These are phyloP conservation scores for Meganola albula DNA, from an alignment of 2,888 invertebrate genomes.

Conservation along the genomic window DNA sequence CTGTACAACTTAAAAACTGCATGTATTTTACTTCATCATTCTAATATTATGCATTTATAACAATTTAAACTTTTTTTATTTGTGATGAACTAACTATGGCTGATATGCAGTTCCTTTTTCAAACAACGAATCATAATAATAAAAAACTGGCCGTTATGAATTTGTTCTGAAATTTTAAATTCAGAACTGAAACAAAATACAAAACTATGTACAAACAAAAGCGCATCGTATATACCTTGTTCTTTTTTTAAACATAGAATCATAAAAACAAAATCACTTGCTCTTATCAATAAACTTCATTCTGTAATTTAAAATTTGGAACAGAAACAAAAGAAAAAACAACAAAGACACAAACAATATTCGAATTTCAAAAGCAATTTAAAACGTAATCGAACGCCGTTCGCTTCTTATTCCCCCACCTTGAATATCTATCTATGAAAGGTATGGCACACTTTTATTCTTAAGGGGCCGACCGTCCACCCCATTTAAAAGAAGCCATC, in stretches of 20 bases:
- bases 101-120: no score
- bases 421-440: constrained; percentile 53
- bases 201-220: neutral
- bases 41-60: no score
- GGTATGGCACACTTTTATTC: constrained; percentile 74
- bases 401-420: constrained; percentile 59
- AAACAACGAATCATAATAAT: no score
- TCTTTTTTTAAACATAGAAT: neutral
- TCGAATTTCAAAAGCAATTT: constrained; percentile 62
- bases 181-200: neutral
- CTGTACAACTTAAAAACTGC: no score
- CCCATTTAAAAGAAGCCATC: constrained; percentile 77
- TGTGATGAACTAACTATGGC: no score
- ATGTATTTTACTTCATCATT: no score
- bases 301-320: constrained; percentile 24
- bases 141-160: no score
- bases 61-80: no score
- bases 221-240: constrained; percentile 1
- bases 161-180: neutral
- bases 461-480: constrained; percentile 70
- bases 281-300: neutral
- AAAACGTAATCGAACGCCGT: constrained; percentile 61
- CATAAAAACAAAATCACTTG: neutral
- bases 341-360: constrained; percentile 34
- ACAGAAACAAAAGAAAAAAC: constrained; percentile 29